A percentile compares a stretch with the other conserved stretches of the same genome.
These are phyloP conservation scores for Sceloporus tristichus DNA, from an alignment of 2,113 vertebrate genomes.

Conservation along the genomic window DNA sequence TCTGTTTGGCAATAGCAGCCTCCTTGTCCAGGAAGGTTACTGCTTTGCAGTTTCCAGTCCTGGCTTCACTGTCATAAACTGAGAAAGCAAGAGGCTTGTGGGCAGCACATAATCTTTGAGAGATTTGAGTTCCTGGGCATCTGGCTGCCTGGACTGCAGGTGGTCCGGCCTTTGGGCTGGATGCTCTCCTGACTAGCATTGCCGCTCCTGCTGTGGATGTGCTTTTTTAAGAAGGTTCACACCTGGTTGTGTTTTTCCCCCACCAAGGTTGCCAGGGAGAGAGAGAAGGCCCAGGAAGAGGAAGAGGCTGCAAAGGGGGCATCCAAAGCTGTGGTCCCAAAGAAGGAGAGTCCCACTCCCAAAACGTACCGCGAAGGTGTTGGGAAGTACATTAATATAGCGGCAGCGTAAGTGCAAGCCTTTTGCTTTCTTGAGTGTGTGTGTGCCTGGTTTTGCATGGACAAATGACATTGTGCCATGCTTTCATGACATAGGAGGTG, in stretches of 20 bases:
- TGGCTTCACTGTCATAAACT: slow-evolving; percentile 23
- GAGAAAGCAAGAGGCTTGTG: neutral
- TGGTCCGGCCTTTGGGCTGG: too few relatives aligned
- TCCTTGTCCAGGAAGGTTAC: too few relatives aligned
- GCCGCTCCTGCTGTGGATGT: too few relatives aligned
- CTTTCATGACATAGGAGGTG: neutral
- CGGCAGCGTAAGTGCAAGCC: slow-evolving; percentile 81
- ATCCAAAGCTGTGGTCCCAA: slow-evolving; percentile 68
- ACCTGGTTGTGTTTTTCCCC: neutral
- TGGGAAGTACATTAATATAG: slow-evolving; percentile 95
- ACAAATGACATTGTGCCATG: neutral
- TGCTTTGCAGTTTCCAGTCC: neutral
- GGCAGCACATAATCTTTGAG: neutral
- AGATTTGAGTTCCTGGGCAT: neutral
- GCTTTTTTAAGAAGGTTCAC: slow-evolving; percentile 12
- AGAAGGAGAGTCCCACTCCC: slow-evolving; percentile 79
- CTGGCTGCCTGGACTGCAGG: neutral
- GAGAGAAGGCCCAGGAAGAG: slow-evolving; percentile 83
- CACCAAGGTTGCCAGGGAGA: slow-evolving; percentile 90
- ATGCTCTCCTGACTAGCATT: neutral
- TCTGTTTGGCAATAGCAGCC: neutral
- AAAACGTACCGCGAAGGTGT: slow-evolving; percentile 90
- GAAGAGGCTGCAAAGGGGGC: slow-evolving; percentile 80
- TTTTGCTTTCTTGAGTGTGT: neutral
- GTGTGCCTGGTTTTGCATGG: neutral